phyloP scores from a whole-genome alignment of 2,888 invertebrate species.

The Zygothrica quintamaculata region DNA sequence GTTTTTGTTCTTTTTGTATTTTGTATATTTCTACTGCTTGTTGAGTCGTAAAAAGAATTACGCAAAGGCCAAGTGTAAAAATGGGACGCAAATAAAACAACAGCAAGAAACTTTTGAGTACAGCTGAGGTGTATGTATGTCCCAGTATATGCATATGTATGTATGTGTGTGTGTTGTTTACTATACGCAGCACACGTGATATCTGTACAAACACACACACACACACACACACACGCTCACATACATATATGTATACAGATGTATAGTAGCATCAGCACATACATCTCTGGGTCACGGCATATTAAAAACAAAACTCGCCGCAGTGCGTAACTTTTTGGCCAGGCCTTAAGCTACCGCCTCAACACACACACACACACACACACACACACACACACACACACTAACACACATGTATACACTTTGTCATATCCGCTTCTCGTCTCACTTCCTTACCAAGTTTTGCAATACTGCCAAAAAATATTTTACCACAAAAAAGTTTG shows the following conservation, averaged over 20 bases:
- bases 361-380: slow-evolving; percentile 25
- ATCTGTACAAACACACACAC: slow-evolving; percentile 36
- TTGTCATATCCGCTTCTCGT: background rate
- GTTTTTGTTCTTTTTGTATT: no score
- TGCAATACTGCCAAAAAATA: slow-evolving; percentile 43
- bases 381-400: slow-evolving; percentile 20
- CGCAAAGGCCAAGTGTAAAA: slow-evolving; percentile 65
- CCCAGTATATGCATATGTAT: background rate
- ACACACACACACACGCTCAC: slow-evolving; percentile 24
- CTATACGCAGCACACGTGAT: slow-evolving; percentile 75
- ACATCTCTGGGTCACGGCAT: slow-evolving; percentile 61
- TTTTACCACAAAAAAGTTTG: slow-evolving; percentile 42
- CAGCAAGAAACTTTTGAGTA: slow-evolving; percentile 36
- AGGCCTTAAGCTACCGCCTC: slow-evolving; percentile 47
- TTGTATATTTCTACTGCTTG: slow-evolving; percentile 63
- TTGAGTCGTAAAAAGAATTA: slow-evolving; percentile 79
- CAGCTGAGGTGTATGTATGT: slow-evolving; percentile 32
- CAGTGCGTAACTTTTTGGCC: slow-evolving; percentile 76
- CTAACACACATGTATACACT: slow-evolving; percentile 6
- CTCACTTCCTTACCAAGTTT: background rate
- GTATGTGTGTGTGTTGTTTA: slow-evolving; percentile 44
- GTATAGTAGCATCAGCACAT: background rate
- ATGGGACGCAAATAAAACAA: slow-evolving; percentile 69
- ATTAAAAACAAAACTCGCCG: slow-evolving; percentile 70
- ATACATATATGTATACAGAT: background rate